Conservation (phyloP, 2,113 vertebrate genomes). For the Rhabdomys dilectus region DNA sequence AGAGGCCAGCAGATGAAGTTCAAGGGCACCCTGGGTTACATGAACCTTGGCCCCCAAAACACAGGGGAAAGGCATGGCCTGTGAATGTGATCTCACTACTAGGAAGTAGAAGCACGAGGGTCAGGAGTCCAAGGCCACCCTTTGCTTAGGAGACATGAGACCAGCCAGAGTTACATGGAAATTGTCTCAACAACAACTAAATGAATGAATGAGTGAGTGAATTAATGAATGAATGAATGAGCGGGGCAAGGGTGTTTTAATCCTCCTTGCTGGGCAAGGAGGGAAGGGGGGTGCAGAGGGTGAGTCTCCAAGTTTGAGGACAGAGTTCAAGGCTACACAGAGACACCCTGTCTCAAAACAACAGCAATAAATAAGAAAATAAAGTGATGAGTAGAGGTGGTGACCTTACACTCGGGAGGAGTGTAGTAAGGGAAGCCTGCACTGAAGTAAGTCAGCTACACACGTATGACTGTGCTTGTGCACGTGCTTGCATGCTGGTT, state of each 20-base stretch:
- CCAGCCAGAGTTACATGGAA: not conserved
- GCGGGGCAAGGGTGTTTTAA: no score
- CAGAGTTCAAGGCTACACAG: no score
- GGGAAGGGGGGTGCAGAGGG: no score
- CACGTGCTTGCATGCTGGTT: not conserved
- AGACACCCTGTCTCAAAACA: not conserved
- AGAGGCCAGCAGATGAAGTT: not conserved
- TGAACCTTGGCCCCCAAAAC: not conserved
- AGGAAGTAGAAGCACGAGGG: not conserved
- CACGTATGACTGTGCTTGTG: no score
- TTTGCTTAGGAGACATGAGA: not conserved
- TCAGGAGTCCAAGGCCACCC: not conserved
- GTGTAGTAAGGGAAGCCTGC: not conserved
- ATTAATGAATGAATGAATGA: no score
- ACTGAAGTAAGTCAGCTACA: not conserved
- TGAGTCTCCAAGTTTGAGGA: no score
- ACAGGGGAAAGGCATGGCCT: not conserved
- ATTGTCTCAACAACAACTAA: not conserved
- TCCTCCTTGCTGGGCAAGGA: no score
- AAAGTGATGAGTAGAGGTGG: not conserved
- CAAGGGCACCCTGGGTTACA: not conserved
- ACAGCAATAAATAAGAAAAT: not conserved
- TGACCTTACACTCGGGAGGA: not conserved
- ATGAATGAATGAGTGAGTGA: not conserved
- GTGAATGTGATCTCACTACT: no score